A percentile compares a stretch with the other conserved stretches of the same genome.
These are phyloP conservation scores for Crypturellus tataupa DNA, from an alignment of 2,797 vertebrate species.

Conservation along the genomic window DNA sequence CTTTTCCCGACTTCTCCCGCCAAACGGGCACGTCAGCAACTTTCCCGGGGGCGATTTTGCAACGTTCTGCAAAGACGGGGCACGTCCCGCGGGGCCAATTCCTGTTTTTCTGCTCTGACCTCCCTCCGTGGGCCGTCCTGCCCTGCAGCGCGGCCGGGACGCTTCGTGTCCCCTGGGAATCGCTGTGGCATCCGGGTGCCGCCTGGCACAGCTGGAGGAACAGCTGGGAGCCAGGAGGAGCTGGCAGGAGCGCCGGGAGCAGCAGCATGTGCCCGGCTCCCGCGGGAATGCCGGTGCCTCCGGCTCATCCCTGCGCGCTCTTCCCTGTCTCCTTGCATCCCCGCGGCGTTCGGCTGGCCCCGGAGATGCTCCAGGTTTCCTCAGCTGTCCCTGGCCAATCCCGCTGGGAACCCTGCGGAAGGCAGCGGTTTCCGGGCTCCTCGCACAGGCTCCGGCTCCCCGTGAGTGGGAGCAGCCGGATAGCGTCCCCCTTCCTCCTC, in stretches of 20 bases:
- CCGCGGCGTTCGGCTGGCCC: no score
- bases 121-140: no score
- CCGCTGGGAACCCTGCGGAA: no score
- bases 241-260: rapidly evolving
- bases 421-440: neutral
- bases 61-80: slow-evolving; percentile 9
- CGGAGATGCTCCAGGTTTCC: neutral
- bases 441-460: neutral
- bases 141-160: no score
- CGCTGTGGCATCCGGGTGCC: rapidly evolving
- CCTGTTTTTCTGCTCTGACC: slow-evolving; percentile 22
- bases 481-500: no score
- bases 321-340: no score
- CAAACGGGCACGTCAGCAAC: neutral
- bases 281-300: no score
- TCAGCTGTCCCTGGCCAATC: neutral
- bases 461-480: neutral
- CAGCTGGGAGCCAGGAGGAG: neutral
- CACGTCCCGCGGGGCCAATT: neutral
- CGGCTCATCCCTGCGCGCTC: no score
- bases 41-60: slow-evolving; percentile 11
- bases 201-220: neutral
- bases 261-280: neutral
- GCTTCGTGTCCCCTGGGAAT: neutral
- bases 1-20: neutral